Conservation (phyloP, 2,113 vertebrate genomes). For the Proterorhinus semilunaris region DNA sequence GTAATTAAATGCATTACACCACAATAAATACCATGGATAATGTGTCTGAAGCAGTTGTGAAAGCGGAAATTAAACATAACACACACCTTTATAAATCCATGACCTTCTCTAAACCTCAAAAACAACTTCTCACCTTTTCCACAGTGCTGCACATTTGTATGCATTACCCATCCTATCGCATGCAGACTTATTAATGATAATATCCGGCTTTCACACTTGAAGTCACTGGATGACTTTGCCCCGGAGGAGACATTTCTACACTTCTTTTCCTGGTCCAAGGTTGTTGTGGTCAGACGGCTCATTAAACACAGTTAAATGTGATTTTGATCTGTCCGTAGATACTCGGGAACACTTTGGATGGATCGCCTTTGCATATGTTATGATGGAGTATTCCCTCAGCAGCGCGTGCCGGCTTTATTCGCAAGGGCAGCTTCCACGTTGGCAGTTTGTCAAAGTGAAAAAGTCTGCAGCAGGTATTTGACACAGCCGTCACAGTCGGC, state of each 20-base stretch:
- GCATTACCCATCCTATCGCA: neutral
- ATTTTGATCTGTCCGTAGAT: constrained; percentile 3
- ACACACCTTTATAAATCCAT: too few species aligned
- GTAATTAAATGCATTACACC: too few species aligned
- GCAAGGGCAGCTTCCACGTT: constrained; percentile 8
- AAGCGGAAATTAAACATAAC: too few species aligned
- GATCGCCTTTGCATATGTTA: constrained; percentile 10
- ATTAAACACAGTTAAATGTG: constrained; percentile 24
- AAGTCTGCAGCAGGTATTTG: too few species aligned
- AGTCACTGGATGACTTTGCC: constrained; percentile 4
- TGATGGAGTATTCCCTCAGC: constrained; percentile 13
- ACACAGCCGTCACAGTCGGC: too few species aligned
- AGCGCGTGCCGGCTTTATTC: neutral
- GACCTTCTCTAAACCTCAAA: neutral
- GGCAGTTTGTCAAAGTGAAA: constrained; percentile 16
- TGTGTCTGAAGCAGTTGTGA: too few species aligned
- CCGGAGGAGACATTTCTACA: neutral
- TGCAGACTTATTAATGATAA: neutral
- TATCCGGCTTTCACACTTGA: neutral
- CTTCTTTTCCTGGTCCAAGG: constrained; percentile 11
- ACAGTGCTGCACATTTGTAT: neutral
- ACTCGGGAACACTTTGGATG: constrained; percentile 4
- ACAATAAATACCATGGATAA: too few species aligned
- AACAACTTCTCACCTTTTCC: neutral
- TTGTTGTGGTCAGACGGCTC: constrained; percentile 15